These are phyloP conservation scores for Zoanthus sansibaricus DNA, from an alignment of 92 coral and sea anemone genomes.

Conservation along the genomic window DNA sequence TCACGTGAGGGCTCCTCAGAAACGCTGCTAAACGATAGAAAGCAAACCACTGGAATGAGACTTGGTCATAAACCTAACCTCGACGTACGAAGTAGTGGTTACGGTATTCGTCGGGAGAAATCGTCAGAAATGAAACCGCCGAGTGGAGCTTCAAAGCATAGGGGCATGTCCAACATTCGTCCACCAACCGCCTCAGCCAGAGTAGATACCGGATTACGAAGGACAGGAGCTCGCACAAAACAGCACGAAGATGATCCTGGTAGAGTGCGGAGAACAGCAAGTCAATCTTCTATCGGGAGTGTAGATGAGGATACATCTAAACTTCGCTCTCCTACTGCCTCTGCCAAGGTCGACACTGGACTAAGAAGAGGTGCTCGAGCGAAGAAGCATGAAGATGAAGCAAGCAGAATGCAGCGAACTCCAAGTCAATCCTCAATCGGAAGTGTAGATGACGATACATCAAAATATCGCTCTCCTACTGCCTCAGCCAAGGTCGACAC, in stretches of 20 bases:
- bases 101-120: slow-evolving; percentile 89
- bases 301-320: slow-evolving; percentile 13
- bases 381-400: slow-evolving; percentile 55
- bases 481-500: slow-evolving; percentile 63
- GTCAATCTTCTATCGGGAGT: slow-evolving; percentile 85
- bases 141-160: slow-evolving; percentile 57
- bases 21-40: slow-evolving; percentile 53
- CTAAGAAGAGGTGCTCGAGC: slow-evolving; percentile 48
- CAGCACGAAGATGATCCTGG: slow-evolving; percentile 54
- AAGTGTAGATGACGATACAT: slow-evolving; percentile 45
- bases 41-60: slow-evolving; percentile 69
- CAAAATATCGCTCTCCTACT: slow-evolving; percentile 33
- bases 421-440: slow-evolving; percentile 84
- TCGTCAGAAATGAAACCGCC: slow-evolving; percentile 62
- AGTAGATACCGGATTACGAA: slow-evolving; percentile 54
- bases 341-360: slow-evolving; percentile 59
- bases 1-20: slow-evolving; percentile 73
- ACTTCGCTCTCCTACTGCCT: slow-evolving; percentile 48
- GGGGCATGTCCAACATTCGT: slow-evolving; percentile 73
- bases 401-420: slow-evolving; percentile 44
- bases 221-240: slow-evolving; percentile 50
- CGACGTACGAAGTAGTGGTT: slow-evolving; percentile 79
- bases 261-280: slow-evolving; percentile 58
- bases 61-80: slow-evolving; percentile 76
- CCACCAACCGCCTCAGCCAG: slow-evolving; percentile 64